Evolutionary conservation across 2,797 vertebrate species (phyloP).

Genomic region (Myotis myotis): DNA sequence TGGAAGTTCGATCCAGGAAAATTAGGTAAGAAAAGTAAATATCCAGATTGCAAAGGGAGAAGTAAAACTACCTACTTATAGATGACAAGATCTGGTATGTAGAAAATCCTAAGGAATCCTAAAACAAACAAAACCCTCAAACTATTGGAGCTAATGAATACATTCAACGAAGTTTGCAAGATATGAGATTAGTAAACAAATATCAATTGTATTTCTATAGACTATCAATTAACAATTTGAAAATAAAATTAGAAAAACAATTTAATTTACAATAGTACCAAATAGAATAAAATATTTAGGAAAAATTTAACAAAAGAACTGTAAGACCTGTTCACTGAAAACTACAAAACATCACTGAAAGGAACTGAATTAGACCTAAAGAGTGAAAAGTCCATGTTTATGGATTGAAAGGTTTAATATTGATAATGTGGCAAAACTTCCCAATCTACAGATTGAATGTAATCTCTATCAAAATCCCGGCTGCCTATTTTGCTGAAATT

Average conservation of each 20-base stretch:
- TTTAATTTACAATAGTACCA: background rate
- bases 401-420: background rate
- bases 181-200: background rate
- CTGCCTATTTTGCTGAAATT: background rate
- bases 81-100: background rate
- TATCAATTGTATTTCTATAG: background rate
- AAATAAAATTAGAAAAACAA: background rate
- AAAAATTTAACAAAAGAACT: background rate
- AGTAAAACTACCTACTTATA: background rate
- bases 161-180: background rate
- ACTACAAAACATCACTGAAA: background rate
- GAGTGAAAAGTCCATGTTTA: background rate
- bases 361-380: background rate
- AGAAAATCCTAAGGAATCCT: too few species aligned
- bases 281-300: background rate
- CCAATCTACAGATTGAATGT: background rate
- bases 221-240: background rate
- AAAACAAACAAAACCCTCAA: background rate
- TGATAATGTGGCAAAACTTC: background rate
- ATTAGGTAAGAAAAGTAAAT: background rate
- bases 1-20: background rate
- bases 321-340: background rate
- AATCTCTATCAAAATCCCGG: background rate
- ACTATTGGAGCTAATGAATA: background rate
- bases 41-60: background rate